Conservation (phyloP, 1,140 invertebrate species). For the Drosophila funebris region DNA sequence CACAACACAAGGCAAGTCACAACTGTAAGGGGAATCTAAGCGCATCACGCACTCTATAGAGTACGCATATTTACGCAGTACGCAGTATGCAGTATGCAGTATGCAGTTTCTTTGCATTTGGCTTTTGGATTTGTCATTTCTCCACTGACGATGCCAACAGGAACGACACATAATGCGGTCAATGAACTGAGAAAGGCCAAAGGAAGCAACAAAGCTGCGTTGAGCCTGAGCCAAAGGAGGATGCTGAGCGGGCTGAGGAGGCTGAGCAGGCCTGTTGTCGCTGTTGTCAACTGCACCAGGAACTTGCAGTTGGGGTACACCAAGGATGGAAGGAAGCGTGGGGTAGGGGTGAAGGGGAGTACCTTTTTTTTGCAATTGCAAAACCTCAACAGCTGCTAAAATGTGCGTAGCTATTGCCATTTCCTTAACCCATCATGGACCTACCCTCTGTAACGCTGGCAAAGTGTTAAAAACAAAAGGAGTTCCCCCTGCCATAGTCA, state of each 20-base stretch:
- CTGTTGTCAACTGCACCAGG: conserved; percentile 60
- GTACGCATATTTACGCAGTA: conserved; percentile 56
- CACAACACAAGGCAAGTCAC: not conserved
- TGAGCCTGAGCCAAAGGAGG: too few relatives aligned
- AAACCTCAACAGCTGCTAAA: conserved; percentile 77
- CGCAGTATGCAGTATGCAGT: too few relatives aligned
- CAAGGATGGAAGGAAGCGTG: not conserved
- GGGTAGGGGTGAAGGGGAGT: conserved; percentile 2
- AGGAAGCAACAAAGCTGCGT: conserved; percentile 9
- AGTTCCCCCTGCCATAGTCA: conserved; percentile 32
- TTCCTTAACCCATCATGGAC: conserved; percentile 44
- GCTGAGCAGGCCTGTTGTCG: conserved; percentile 2
- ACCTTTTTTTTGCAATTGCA: conserved; percentile 39
- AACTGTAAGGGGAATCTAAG: conserved; percentile 3
- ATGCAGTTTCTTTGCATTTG: conserved; percentile 40
- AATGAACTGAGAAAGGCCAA: conserved; percentile 63
- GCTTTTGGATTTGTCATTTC: conserved; percentile 23
- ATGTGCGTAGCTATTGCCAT: conserved; percentile 67
- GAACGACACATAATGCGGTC: conserved; percentile 66
- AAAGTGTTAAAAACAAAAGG: conserved; percentile 79
- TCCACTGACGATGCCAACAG: conserved; percentile 41
- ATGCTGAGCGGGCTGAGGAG: conserved; percentile 8
- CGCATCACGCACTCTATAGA: conserved; percentile 32
- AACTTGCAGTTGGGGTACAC: conserved; percentile 20
- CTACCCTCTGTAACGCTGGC: conserved; percentile 42